Conservation (phyloP, 2,797 vertebrate species). For the Gymnoscopelus braueri region DNA sequence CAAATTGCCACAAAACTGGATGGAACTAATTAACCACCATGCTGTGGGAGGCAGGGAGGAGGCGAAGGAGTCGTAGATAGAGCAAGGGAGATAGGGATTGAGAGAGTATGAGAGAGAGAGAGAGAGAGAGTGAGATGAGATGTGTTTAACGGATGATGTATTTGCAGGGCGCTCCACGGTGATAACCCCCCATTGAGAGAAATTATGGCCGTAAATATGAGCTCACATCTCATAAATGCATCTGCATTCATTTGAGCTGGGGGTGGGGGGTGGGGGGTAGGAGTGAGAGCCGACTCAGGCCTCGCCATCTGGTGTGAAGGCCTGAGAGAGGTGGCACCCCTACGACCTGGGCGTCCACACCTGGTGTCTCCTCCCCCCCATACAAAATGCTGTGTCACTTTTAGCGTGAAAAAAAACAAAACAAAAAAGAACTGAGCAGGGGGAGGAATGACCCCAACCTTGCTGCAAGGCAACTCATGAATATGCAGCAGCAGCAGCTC, state of each 20-base stretch:
- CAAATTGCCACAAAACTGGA: slow-evolving; percentile 58
- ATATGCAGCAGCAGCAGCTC: slow-evolving; percentile 20
- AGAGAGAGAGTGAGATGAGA: slow-evolving; percentile 56
- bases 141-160: slow-evolving; percentile 77
- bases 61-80: neutral
- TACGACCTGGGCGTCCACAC: slow-evolving; percentile 27
- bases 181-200: slow-evolving; percentile 63
- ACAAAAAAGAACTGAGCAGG: slow-evolving; percentile 2
- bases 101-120: slow-evolving; percentile 13
- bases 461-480: slow-evolving; percentile 24
- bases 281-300: slow-evolving; percentile 8
- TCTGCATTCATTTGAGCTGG: slow-evolving; percentile 76
- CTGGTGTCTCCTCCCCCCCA: neutral
- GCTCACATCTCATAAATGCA: slow-evolving; percentile 77
- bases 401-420: neutral
- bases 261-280: slow-evolving; percentile 28
- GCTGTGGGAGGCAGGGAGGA: slow-evolving; percentile 41
- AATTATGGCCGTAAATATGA: slow-evolving; percentile 74
- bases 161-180: slow-evolving; percentile 55
- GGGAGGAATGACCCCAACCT: slow-evolving; percentile 21
- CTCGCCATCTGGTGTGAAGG: slow-evolving; percentile 51
- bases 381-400: slow-evolving; percentile 37
- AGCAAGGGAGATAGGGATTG: slow-evolving; percentile 41
- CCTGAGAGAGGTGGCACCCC: slow-evolving; percentile 24
- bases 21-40: slow-evolving; percentile 62